Percentiles rank a stretch among this genome's conserved stretches.
These are phyloP conservation scores for Holothuria leucospilota DNA, from an alignment of 53 echinoderm and acorn worm species.

Conservation along the genomic window DNA sequence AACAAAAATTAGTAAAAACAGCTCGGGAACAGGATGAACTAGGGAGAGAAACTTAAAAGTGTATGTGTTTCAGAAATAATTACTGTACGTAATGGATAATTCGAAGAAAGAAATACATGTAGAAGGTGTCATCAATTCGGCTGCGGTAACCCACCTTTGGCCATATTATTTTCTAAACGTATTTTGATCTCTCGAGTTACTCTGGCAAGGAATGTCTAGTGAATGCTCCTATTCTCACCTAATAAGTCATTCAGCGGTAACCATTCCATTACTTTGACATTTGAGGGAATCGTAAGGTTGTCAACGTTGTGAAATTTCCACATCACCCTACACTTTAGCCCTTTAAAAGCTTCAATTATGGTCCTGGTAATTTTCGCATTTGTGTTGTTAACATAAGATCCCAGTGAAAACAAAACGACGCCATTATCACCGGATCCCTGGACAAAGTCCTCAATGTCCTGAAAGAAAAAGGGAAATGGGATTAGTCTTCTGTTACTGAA, in stretches of 20 bases:
- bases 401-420: conserved; percentile 2
- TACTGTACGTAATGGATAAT: no score
- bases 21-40: no score
- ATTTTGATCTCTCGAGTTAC: no score
- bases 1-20: no score
- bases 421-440: conserved; percentile 10
- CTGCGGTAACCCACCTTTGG: no score
- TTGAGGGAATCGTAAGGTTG: neutral
- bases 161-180: no score
- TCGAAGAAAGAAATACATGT: no score
- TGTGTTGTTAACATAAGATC: conserved; percentile 17
- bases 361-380: neutral
- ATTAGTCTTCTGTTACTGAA: neutral
- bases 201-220: no score
- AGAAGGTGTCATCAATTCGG: no score
- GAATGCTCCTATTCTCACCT: neutral
- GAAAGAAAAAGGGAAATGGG: neutral
- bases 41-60: no score
- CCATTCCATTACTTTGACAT: conserved; percentile 60
- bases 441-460: conserved; percentile 24
- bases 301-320: conserved; percentile 41
- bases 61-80: no score
- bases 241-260: conserved; percentile 66
- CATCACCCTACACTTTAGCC: neutral
- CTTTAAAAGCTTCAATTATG: neutral